Conservation (phyloP, 2,113 vertebrate species). For the Anoplopoma fimbria region DNA sequence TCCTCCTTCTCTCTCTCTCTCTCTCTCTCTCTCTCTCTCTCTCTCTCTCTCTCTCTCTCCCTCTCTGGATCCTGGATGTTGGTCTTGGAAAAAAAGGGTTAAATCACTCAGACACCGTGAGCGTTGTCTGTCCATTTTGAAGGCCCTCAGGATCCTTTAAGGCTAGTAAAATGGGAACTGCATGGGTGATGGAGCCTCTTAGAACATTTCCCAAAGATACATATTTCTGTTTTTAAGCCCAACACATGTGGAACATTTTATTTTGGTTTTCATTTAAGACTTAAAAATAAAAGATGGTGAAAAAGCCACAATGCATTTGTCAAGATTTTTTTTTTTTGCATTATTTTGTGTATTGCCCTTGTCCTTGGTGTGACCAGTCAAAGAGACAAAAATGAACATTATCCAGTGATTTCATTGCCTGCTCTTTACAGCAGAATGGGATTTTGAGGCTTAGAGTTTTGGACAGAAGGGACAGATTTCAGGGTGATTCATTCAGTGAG, state of each 20-base stretch:
- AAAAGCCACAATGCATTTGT: neutral
- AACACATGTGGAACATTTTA: neutral
- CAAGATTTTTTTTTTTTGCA: neutral
- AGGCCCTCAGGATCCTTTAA: conserved; percentile 9
- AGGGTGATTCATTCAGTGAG: conserved; percentile 68
- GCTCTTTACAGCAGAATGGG: conserved; percentile 42
- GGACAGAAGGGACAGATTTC: conserved; percentile 70
- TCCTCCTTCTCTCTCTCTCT: neutral
- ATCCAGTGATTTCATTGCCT: conserved; percentile 15
- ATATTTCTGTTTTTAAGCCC: neutral
- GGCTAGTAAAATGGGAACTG: conserved; percentile 22
- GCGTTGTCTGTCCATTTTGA: conserved; percentile 25
- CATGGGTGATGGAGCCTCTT: neutral
- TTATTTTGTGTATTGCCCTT: neutral
- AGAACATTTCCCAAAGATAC: neutral
- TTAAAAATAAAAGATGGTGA: neutral
- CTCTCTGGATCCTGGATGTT: conserved; percentile 13
- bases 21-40: conserved; percentile 12
- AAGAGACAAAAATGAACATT: conserved; percentile 13
- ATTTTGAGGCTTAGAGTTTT: conserved; percentile 60
- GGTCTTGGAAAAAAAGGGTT: conserved; percentile 54
- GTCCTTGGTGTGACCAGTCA: conserved; percentile 28
- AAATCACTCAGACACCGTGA: conserved; percentile 52
- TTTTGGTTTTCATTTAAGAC: neutral
- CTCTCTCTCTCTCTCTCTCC: conserved; percentile 13